A percentile compares a stretch with the other conserved stretches of the same genome.
These are phyloP conservation scores for Drymonia ruficornis DNA, from an alignment of 2,888 invertebrate genomes.

Conservation along the genomic window DNA sequence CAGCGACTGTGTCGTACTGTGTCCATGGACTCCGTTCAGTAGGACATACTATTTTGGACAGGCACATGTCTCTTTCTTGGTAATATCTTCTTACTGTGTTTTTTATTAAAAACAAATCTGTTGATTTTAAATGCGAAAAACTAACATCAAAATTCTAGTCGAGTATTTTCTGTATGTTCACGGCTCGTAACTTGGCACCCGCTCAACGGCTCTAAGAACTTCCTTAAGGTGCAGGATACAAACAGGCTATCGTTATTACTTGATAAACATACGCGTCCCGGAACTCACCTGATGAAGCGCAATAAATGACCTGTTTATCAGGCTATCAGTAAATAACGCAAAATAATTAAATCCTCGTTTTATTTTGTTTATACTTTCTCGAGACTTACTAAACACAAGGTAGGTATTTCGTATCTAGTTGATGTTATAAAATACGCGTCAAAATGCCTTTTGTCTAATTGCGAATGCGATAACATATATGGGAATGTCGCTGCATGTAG, in stretches of 20 bases:
- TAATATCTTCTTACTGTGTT: too few species aligned
- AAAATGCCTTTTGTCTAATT: too few species aligned
- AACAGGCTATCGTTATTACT: conserved; percentile 61
- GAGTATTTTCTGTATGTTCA: conserved; percentile 16
- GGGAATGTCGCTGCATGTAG: too few species aligned
- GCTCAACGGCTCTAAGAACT: conserved; percentile 58
- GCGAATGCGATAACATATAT: too few species aligned
- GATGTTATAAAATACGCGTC: too few species aligned
- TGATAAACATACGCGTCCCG: conserved; percentile 52
- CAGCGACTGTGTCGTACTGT: too few species aligned
- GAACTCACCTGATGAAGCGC: conserved; percentile 40
- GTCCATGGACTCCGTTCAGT: too few species aligned
- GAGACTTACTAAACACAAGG: neutral
- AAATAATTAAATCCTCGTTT: neutral
- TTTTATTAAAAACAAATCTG: too few species aligned
- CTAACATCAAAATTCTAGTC: neutral
- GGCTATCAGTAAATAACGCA: conserved; percentile 11
- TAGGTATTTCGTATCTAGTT: too few species aligned
- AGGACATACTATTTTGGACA: too few species aligned
- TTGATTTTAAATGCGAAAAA: neutral
- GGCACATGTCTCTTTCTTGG: too few species aligned
- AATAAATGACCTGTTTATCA: conserved; percentile 21
- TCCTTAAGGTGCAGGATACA: conserved; percentile 67
- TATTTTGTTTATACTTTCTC: neutral
- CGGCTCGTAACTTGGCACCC: conserved; percentile 37